These are phyloP conservation scores for Adelphocoris suturalis DNA, from an alignment of 2,888 invertebrate genomes.

Conservation along the genomic window DNA sequence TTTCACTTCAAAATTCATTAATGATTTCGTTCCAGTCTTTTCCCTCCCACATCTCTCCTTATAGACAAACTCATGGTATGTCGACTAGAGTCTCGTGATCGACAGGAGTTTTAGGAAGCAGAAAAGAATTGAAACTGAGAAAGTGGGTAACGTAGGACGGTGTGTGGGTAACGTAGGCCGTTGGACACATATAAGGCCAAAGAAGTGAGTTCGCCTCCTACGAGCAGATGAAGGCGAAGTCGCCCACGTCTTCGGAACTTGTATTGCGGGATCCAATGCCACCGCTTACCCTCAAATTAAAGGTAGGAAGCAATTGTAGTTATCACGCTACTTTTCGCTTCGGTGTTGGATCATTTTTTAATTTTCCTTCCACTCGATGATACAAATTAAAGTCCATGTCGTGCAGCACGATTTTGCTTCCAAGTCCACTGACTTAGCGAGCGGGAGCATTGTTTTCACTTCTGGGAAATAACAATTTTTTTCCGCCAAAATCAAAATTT, in stretches of 20 bases:
- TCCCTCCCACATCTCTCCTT: no score
- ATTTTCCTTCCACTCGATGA: background rate
- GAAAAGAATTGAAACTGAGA: constrained; percentile 53
- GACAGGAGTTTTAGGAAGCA: constrained; percentile 8
- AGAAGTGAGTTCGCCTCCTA: constrained; percentile 64
- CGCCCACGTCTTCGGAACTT: constrained; percentile 53
- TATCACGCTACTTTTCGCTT: background rate
- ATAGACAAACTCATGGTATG: no score
- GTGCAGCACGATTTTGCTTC: no score
- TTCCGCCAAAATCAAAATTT: no score
- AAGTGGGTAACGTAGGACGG: constrained; percentile 67
- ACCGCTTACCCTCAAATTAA: constrained; percentile 54
- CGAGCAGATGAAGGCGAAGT: constrained; percentile 60
- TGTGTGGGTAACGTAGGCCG: constrained; percentile 39
- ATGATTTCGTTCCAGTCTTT: no score
- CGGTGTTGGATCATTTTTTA: background rate
- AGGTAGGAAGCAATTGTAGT: background rate
- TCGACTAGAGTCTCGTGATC: background rate
- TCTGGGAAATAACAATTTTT: no score
- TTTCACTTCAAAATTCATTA: no score
- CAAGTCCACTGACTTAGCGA: no score
- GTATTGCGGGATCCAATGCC: constrained; percentile 15
- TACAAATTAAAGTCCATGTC: background rate
- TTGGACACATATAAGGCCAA: constrained; percentile 64
- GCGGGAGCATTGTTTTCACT: no score